Conservation (phyloP, 2,113 vertebrate genomes). For the Tinamus guttatus region DNA sequence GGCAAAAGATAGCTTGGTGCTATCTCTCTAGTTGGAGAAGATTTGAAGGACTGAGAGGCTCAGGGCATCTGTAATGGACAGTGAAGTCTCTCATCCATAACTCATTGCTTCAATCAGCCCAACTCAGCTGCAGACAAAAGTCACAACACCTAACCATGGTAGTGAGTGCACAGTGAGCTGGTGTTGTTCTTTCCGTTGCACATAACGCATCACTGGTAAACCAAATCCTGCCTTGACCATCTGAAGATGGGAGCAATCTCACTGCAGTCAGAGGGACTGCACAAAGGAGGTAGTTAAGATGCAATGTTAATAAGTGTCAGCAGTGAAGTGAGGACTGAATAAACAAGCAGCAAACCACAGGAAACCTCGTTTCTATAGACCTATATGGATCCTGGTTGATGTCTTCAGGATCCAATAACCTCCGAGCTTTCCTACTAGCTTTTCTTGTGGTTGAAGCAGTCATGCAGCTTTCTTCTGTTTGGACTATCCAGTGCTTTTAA, state of each 20-base stretch:
- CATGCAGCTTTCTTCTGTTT: background rate
- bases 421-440: background rate
- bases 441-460: background rate
- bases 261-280: background rate
- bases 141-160: background rate
- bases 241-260: background rate
- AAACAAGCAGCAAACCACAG: background rate
- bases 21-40: background rate
- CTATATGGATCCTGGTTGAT: background rate
- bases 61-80: background rate
- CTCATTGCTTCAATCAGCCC: background rate
- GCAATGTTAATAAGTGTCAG: rapidly evolving
- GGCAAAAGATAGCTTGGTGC: background rate
- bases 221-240: background rate
- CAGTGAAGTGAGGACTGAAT: background rate
- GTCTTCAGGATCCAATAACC: background rate
- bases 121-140: background rate
- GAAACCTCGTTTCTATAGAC: background rate
- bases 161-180: background rate
- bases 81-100: constrained; percentile 21
- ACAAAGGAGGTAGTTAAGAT: background rate
- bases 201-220: background rate
- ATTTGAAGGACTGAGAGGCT: constrained; percentile 10
- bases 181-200: background rate
- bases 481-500: background rate